Evolutionary conservation across 2,888 invertebrate species (phyloP).

Genomic region (Acleris emargana): DNA sequence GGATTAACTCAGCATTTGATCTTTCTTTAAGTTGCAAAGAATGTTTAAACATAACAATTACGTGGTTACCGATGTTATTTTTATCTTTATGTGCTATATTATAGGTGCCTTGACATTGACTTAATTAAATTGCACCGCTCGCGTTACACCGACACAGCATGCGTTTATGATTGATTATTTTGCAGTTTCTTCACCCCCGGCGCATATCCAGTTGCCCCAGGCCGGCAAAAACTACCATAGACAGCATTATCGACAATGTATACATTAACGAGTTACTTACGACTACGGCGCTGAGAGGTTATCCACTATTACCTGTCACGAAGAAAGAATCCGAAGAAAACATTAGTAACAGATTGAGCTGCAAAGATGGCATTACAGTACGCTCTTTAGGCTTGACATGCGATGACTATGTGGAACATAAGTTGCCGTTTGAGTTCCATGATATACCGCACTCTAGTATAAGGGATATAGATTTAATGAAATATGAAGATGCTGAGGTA

Average conservation of each 20-base stretch:
- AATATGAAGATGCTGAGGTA: conserved; percentile 62
- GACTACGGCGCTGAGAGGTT: conserved; percentile 42
- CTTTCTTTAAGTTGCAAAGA: neutral
- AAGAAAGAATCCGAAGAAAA: conserved; percentile 25
- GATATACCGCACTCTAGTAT: conserved; percentile 57
- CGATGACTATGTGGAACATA: conserved; percentile 74
- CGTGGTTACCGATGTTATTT: conserved; percentile 24
- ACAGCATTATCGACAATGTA: conserved; percentile 60
- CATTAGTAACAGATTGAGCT: conserved; percentile 43
- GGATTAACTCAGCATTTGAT: neutral
- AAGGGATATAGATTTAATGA: conserved; percentile 65
- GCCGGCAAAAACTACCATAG: conserved; percentile 57
- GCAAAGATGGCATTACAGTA: conserved; percentile 53
- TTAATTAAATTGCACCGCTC: conserved; percentile 47
- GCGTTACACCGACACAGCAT: conserved; percentile 3
- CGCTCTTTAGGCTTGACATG: conserved; percentile 59
- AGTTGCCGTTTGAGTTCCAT: conserved; percentile 51
- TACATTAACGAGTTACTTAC: conserved; percentile 54
- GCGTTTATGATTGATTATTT: conserved; percentile 38
- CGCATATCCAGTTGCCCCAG: conserved; percentile 73
- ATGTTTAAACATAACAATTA: conserved; percentile 34
- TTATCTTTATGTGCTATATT: conserved; percentile 21
- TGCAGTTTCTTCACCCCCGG: conserved; percentile 67
- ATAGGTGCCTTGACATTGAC: conserved; percentile 61
- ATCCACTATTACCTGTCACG: neutral